Evolutionary conservation across 2,888 invertebrate genomes (phyloP), one percentile per base, ranked within the genome.

Genomic region (Cataglyphis albicans): DNA sequence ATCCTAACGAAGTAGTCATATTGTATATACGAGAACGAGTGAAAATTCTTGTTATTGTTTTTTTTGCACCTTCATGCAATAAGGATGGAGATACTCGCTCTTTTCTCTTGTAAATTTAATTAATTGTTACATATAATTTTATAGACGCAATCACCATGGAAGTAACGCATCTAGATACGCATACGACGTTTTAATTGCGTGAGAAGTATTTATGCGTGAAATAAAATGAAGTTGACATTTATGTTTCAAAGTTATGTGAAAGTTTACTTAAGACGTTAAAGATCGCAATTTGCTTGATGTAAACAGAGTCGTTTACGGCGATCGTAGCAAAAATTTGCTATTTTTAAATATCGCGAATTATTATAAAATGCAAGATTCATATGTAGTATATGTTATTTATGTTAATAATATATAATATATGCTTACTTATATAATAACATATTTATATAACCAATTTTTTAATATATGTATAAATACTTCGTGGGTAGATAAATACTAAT

Each of bases 1-100:
- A 94, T 92, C 89, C 90, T 93, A 93, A 93, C 92, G 92, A 92
- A 84, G 81, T 76, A 86, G 73, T 89, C 83, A 88, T 92, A 91
- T 90, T 88, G 91, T 91, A 90, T 52, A 48, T 52, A 48, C 61
- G 52, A 41, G 55, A 32, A 35, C 12, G 25, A 67, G 44, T 32
- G 35, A 29, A 4, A 7, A 12, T 70, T 12, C 10, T 32, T 35
- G 25, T 68, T 68, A 32, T 12, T 29, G 12, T 6, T 48, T 68
- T 12, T 48, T 18, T 48, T 29, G 15, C 15, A 59, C 5, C 3
- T n/a, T 32, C 12, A 48, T n/a, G 44, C 12, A 25, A 10, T 9
- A 18, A 48, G 2, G 44, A 29, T 0, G 0, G 29, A 29, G 18
- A 67, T 2, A 44, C 6, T 4, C 0, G 18, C 9, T 18, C 10